These are phyloP conservation scores for Platorchestia sp. DNA, from an alignment of 1,140 invertebrate genomes.

Conservation along the genomic window DNA sequence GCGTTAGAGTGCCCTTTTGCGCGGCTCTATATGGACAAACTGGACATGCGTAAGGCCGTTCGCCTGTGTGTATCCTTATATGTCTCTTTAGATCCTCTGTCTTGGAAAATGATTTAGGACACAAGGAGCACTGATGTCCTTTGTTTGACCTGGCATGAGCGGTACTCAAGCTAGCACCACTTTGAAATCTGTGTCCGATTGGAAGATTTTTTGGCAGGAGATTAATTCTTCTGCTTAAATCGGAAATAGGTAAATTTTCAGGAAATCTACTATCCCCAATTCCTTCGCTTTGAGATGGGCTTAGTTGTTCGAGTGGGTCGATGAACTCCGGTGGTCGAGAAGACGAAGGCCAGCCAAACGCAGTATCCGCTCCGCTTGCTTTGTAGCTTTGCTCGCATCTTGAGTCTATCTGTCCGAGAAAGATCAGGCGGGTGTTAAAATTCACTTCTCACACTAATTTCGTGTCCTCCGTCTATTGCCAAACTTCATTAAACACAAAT, in stretches of 20 bases:
- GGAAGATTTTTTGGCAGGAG: background rate
- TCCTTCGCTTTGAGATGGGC: background rate
- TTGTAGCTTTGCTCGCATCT: constrained; percentile 14
- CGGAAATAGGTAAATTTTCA: background rate
- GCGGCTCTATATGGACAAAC: constrained; percentile 52
- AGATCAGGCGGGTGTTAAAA: constrained; percentile 50
- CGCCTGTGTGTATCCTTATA: constrained; percentile 56
- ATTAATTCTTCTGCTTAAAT: background rate
- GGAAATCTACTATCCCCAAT: background rate
- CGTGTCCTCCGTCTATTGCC: background rate
- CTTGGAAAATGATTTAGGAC: constrained; percentile 45
- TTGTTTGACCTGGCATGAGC: background rate
- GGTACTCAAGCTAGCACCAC: background rate
- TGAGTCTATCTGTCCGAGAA: constrained; percentile 50
- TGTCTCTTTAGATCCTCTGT: constrained; percentile 52
- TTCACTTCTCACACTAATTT: background rate
- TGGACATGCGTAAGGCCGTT: constrained; percentile 56
- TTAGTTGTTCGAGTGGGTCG: constrained; percentile 27
- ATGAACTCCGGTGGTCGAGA: background rate
- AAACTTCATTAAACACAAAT: background rate
- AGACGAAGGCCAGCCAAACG: background rate
- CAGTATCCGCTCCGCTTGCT: background rate
- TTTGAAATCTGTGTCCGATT: background rate
- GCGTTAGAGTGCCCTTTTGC: constrained; percentile 48
- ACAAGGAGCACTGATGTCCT: constrained; percentile 41